These are phyloP conservation scores for Pocillopora damicornis DNA, from an alignment of 64 coral and sea anemone species.

Conservation along the genomic window DNA sequence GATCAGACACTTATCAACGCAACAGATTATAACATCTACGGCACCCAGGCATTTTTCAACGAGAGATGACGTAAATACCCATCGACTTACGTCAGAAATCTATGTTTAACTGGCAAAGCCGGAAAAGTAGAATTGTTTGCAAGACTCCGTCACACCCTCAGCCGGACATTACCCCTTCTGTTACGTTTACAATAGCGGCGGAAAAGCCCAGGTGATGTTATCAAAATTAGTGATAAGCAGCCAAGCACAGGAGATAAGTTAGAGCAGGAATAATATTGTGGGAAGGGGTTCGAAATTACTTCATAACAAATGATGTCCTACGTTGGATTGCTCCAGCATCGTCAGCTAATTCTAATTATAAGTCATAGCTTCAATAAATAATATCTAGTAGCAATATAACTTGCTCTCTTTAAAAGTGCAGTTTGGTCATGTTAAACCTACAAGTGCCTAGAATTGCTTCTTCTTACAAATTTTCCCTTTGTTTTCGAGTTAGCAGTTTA, in stretches of 20 bases:
- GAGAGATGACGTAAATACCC: neutral
- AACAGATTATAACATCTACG: neutral
- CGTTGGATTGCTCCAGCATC: too few relatives aligned
- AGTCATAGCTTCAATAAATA: too few relatives aligned
- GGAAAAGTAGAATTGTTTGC: conserved; percentile 1
- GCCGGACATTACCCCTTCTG: neutral
- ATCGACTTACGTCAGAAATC: conserved; percentile 7
- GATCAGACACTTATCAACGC: neutral
- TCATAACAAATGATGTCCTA: too few relatives aligned
- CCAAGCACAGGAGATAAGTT: too few relatives aligned
- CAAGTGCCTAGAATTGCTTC: too few relatives aligned
- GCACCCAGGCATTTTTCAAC: neutral
- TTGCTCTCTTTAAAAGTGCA: too few relatives aligned
- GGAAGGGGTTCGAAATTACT: neutral
- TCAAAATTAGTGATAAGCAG: neutral
- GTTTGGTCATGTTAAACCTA: too few relatives aligned
- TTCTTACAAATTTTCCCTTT: too few relatives aligned
- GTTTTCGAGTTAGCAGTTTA: too few relatives aligned
- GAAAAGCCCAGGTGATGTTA: neutral
- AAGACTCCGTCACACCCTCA: neutral
- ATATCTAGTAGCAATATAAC: too few relatives aligned
- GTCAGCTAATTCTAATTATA: too few relatives aligned
- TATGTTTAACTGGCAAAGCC: conserved; percentile 18
- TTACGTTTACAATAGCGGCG: neutral
- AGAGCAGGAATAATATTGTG: neutral